Percentiles rank a stretch among this genome's conserved stretches.
These are phyloP conservation scores for Arrhamphus sclerolepis DNA, from an alignment of 2,797 vertebrate species.

Conservation along the genomic window DNA sequence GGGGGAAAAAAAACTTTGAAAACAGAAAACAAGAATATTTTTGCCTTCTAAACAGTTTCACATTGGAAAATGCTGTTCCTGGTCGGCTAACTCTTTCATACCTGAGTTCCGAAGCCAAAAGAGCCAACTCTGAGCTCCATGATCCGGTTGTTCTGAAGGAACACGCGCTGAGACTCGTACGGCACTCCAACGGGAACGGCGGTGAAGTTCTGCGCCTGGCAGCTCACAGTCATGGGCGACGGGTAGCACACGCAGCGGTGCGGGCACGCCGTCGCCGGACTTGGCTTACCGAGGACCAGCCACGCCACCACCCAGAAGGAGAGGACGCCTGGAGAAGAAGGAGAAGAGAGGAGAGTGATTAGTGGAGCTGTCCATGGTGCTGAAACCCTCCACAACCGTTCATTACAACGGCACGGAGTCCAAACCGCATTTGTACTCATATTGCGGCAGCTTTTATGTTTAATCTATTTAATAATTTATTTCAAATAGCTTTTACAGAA, in stretches of 20 bases:
- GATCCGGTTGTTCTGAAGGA: constrained; percentile 98
- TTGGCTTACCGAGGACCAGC: constrained; percentile 80
- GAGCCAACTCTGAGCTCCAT: constrained; percentile 91
- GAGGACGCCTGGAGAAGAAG: constrained; percentile 73
- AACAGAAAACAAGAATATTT: background rate
- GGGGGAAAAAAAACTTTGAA: background rate
- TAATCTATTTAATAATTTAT: too few species aligned
- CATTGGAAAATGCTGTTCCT: background rate
- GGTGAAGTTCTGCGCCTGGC: constrained; percentile 98
- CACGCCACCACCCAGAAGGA: constrained; percentile 83
- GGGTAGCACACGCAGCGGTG: constrained; percentile 95
- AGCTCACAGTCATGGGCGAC: constrained; percentile 96
- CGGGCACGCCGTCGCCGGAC: constrained; percentile 84
- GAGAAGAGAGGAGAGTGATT: constrained; percentile 4
- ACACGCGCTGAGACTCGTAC: constrained; percentile 91
- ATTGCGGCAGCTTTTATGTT: background rate
- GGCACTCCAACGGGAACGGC: constrained; percentile 90
- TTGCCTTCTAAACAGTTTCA: background rate
- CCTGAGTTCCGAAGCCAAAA: constrained; percentile 90
- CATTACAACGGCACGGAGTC: background rate
- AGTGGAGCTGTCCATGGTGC: background rate
- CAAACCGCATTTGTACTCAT: background rate
- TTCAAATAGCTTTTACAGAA: background rate
- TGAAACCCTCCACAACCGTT: background rate
- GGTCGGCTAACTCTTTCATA: constrained; percentile 35